Conservation (phyloP, 2,888 invertebrate species). For the Hedychridium roseum region DNA sequence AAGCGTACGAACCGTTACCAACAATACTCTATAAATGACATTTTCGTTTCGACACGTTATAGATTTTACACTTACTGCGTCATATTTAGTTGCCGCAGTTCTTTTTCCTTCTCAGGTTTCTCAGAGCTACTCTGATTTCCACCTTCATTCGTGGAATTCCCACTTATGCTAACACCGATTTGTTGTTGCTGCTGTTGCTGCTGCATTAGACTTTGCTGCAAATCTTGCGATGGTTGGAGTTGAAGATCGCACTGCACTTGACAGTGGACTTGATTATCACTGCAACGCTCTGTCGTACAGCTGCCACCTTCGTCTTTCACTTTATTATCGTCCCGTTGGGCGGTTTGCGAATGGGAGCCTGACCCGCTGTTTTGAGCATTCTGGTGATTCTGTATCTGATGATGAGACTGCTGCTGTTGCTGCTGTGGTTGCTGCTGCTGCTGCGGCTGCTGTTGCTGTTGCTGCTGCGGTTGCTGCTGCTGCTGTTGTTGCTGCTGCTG, state of each 20-base stretch:
- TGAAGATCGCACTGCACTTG: slow-evolving; percentile 63
- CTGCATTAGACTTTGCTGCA: slow-evolving; percentile 61
- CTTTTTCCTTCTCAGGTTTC: slow-evolving; percentile 57
- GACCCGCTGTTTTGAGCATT: slow-evolving; percentile 64
- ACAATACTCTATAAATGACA: neutral
- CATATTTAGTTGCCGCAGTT: slow-evolving; percentile 59
- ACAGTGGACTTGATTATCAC: slow-evolving; percentile 61
- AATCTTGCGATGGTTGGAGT: slow-evolving; percentile 60
- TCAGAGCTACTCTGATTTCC: slow-evolving; percentile 49
- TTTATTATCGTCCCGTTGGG: slow-evolving; percentile 64
- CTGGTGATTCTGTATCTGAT: slow-evolving; percentile 61
- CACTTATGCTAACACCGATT: slow-evolving; percentile 52
- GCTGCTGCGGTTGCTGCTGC: slow-evolving; percentile 49
- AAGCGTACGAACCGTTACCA: neutral
- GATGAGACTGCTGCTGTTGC: slow-evolving; percentile 55
- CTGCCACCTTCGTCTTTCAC: slow-evolving; percentile 59
- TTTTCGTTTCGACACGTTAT: neutral
- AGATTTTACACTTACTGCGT: slow-evolving; percentile 49
- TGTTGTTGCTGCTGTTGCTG: slow-evolving; percentile 65
- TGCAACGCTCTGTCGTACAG: slow-evolving; percentile 58
- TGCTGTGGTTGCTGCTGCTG: slow-evolving; percentile 51
- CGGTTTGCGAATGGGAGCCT: slow-evolving; percentile 48
- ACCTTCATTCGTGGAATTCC: slow-evolving; percentile 46
- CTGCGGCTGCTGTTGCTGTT: slow-evolving; percentile 58
- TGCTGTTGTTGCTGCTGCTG: slow-evolving; percentile 62